Evolutionary conservation across 2,888 invertebrate genomes (phyloP), one percentile per base, ranked within the genome.

Genomic region (Limulus polyphemus): DNA sequence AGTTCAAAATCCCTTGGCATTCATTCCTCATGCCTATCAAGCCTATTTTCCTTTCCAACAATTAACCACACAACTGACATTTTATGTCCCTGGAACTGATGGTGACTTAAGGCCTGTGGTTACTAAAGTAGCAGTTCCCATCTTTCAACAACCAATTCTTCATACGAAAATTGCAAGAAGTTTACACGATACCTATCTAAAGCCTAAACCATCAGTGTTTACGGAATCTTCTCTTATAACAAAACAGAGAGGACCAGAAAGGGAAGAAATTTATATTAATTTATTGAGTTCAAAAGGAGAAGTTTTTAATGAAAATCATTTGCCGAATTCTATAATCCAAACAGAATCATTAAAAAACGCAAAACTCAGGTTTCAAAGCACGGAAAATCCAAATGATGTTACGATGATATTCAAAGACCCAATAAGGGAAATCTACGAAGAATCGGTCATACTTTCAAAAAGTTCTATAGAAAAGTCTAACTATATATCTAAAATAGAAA

Each of bases 81-180:
- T 70, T n/a, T 65, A 68, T n/a, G 64, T 70, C 9, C 69, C 68
- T 11, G 70, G 69, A 13, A 68, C 70, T 55, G 61, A 66, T 52
- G 70, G 70, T 46, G 67, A 70, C 58, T 50, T 70, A 13, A 70
- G 67, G 47, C 68, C 70, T 51, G 69, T 70, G 11, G 68, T 70
- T 14, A 70, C 70, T 49, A 68, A 65, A 11, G 64, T 70, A 11
- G 68, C 69, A 16, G 65, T 70, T 51, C 68, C 69, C n/a, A 56
- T 69, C n/a, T 67, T 65, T 55, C 67, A 67, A 48, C 67, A 67
- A 17, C 17, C 55, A 32, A 17, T 59, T 46, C 60, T 62, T 17
- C 67, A 67, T 13, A 67, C 67, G 32, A 67, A 67, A 59, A 65
- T 67, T 7, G 67, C 65, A 7, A 54, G 67, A 49, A 67, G 67